Percentiles rank a stretch among this genome's conserved stretches.
Evolutionary conservation across 2,113 vertebrate genomes (phyloP).

Genomic region (Conger conger): DNA sequence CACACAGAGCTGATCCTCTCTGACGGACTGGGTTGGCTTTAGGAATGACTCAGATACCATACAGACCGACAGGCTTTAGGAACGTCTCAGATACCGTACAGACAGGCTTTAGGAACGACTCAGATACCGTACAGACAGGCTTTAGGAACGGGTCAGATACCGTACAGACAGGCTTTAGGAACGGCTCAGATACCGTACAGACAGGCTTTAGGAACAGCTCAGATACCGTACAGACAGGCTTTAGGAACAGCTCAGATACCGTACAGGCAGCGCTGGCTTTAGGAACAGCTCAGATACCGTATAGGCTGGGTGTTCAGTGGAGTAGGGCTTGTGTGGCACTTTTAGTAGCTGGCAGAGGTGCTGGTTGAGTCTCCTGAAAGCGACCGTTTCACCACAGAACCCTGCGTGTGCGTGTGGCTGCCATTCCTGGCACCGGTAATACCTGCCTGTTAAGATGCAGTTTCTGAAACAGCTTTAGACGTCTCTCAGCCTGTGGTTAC

Average conservation of each 20-base stretch:
- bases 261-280: slow-evolving; percentile 36
- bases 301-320: too few species aligned
- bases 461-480: not conserved
- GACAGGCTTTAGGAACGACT: slow-evolving; percentile 29
- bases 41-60: slow-evolving; percentile 21
- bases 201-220: slow-evolving; percentile 28
- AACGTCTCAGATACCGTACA: slow-evolving; percentile 21
- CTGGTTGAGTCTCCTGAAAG: not conserved
- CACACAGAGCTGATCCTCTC: slow-evolving; percentile 38
- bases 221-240: slow-evolving; percentile 19
- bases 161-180: slow-evolving; percentile 25
- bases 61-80: slow-evolving; percentile 28
- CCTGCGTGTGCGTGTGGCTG: not conserved
- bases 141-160: slow-evolving; percentile 26
- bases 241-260: too few species aligned
- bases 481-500: not conserved
- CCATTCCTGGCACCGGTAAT: not conserved
- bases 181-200: slow-evolving; percentile 19
- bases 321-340: not conserved
- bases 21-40: slow-evolving; percentile 38
- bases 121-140: slow-evolving; percentile 21
- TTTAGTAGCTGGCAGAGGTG: slow-evolving; percentile 15
- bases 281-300: too few species aligned
- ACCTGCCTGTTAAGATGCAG: not conserved
- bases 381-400: not conserved